These are phyloP conservation scores for Tolypeutes matacus DNA, from an alignment of 2,797 vertebrate genomes.

Conservation along the genomic window DNA sequence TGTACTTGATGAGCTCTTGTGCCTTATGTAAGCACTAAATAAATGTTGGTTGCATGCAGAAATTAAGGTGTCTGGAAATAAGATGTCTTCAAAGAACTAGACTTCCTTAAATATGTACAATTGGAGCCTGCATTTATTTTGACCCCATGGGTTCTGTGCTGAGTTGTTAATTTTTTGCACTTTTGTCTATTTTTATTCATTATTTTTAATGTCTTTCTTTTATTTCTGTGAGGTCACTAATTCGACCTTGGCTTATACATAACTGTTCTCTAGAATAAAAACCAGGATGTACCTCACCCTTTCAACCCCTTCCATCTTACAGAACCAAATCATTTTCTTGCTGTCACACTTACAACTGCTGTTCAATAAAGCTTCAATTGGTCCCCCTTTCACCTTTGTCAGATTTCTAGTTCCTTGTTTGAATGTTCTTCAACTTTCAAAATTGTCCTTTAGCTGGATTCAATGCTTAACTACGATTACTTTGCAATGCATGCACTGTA, in stretches of 20 bases:
- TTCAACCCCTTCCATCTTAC: neutral
- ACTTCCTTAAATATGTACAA: neutral
- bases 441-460: slow-evolving; percentile 83
- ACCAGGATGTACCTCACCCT: neutral
- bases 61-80: neutral
- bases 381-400: slow-evolving; percentile 79
- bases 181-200: neutral
- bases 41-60: neutral
- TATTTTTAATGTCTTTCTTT: neutral
- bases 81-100: neutral
- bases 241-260: neutral
- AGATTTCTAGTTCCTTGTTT: slow-evolving; percentile 83
- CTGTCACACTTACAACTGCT: slow-evolving; percentile 70
- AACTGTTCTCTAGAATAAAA: slow-evolving; percentile 30
- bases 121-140: neutral
- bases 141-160: neutral
- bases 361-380: slow-evolving; percentile 64
- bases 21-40: neutral
- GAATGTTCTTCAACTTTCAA: slow-evolving; percentile 86
- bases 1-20: neutral
- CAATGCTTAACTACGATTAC: slow-evolving; percentile 81
- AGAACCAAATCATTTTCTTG: slow-evolving; percentile 79
- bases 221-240: neutral
- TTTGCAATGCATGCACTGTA: slow-evolving; percentile 80
- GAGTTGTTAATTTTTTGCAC: slow-evolving; percentile 26